Evolutionary conservation across 2,888 invertebrate genomes (phyloP), one percentile per base, ranked within the genome.

Genomic region (Bellardia bayeri): DNA sequence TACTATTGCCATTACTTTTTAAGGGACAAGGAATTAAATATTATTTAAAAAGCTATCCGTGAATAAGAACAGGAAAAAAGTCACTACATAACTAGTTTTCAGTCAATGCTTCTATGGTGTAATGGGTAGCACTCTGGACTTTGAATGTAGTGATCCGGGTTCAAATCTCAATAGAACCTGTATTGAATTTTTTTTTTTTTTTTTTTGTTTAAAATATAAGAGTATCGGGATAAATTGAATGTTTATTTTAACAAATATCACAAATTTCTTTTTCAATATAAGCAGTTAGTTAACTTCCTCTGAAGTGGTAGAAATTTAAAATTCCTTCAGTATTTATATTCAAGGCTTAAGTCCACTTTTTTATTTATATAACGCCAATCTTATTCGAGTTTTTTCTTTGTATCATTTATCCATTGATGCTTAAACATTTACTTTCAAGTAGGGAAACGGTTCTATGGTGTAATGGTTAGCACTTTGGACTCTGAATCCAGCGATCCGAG

Each of bases 81-180:
- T 2, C 13, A 4, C 49, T 5, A 3, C 14, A 49, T 49, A 4
- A 11, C 11, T 11, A 13, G 11, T 9, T 11, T 13, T 23, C 0
- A 51, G 49, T 45, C 49, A 45, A 11, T 49, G 90, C 90, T 90
- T 91, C 91, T 90, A 91, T 91, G 91, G 90, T 91, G 90, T 91
- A 91, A 91, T 91, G 91, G 91, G 91, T 91, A 91, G 91, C 90
- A 91, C 91, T 90, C 89, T 91, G 90, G 91, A 90, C 90, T 90
- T 88, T 91, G 90, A 82, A 86, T 90, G 93, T 93, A 93, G 93
- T 93, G 92, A 93, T 93, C 93, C 93, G 93, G 93, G 93, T 93
- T 93, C 93, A 93, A 93, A 92, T 93, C 93, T 93, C 93, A 93
- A 93, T 93, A 93, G 93, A 93, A 93, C 93, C 93, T 93, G 51